Conservation (phyloP, 2,888 invertebrate genomes). For the Phaedon cochleariae region DNA sequence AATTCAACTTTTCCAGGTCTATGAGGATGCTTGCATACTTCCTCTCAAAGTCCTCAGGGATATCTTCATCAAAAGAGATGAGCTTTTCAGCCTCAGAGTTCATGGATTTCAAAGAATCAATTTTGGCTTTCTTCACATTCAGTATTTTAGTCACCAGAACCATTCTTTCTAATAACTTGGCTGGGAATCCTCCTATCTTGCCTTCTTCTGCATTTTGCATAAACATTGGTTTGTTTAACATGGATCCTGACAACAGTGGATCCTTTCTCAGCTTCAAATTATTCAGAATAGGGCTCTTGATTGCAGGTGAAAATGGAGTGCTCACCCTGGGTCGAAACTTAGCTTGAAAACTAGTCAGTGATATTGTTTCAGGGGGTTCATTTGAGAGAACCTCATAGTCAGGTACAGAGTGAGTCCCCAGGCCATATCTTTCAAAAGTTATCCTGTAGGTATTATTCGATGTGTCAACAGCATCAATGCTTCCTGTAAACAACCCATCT, state of each 20-base stretch:
- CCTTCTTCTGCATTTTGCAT: conserved; percentile 58
- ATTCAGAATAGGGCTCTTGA: conserved; percentile 59
- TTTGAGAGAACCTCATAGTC: conserved; percentile 96
- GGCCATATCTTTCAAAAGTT: conserved; percentile 89
- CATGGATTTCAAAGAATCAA: conserved; percentile 82
- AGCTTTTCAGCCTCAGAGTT: conserved; percentile 91
- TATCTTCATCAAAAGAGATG: conserved; percentile 79
- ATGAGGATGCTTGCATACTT: conserved; percentile 89
- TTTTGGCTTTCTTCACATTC: conserved; percentile 81
- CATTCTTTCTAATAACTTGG: conserved; percentile 84
- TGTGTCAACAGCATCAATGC: conserved; percentile 95
- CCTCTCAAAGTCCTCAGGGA: conserved; percentile 88
- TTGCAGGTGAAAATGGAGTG: conserved; percentile 59
- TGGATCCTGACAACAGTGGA: conserved; percentile 72
- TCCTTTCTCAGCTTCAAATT: conserved; percentile 68
- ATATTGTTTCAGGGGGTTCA: conserved; percentile 90
- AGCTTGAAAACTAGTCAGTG: conserved; percentile 82
- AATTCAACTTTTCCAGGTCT: conserved; percentile 90
- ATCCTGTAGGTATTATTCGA: conserved; percentile 94
- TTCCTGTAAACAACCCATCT: conserved; percentile 89
- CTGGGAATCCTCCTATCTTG: conserved; percentile 83
- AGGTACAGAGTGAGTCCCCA: conserved; percentile 95
- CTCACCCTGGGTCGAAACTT: conserved; percentile 78
- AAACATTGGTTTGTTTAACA: conserved; percentile 52
- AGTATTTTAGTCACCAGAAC: conserved; percentile 88